These are phyloP conservation scores for Alosa sapidissima DNA, from an alignment of 2,797 vertebrate genomes.

Conservation along the genomic window DNA sequence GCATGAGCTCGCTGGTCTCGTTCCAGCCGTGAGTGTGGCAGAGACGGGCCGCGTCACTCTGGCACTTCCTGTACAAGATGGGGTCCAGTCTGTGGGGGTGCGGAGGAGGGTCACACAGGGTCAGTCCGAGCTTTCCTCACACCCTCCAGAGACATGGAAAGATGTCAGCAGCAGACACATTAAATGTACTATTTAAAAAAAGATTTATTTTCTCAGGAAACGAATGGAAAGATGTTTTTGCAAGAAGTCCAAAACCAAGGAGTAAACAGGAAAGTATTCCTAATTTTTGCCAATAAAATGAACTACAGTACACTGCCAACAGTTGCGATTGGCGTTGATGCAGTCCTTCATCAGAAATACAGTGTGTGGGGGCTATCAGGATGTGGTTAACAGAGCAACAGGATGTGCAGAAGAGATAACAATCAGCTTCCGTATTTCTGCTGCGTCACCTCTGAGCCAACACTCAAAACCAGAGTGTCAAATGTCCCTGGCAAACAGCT, in stretches of 20 bases:
- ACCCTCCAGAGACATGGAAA: neutral
- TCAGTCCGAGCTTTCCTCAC: neutral
- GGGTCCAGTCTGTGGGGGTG: conserved; percentile 76
- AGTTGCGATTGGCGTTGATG: neutral
- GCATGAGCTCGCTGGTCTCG: conserved; percentile 84
- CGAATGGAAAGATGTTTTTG: neutral
- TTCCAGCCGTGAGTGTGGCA: conserved; percentile 88
- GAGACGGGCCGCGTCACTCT: conserved; percentile 84
- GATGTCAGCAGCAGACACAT: neutral
- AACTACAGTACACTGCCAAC: neutral
- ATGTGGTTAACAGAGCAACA: neutral
- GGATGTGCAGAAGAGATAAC: neutral
- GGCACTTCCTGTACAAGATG: conserved; percentile 85
- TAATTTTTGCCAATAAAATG: neutral
- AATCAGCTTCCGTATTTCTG: neutral
- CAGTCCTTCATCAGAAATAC: neutral
- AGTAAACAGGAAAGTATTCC: neutral
- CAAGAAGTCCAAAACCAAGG: neutral
- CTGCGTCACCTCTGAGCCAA: neutral
- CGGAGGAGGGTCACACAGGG: neutral
- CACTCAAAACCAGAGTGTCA: neutral
- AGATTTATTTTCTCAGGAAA: neutral
- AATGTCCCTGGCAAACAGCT: neutral
- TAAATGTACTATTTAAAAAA: neutral
- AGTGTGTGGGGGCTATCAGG: neutral